These are phyloP conservation scores for Sterna hirundo DNA, from an alignment of 2,113 vertebrate species.

Conservation along the genomic window DNA sequence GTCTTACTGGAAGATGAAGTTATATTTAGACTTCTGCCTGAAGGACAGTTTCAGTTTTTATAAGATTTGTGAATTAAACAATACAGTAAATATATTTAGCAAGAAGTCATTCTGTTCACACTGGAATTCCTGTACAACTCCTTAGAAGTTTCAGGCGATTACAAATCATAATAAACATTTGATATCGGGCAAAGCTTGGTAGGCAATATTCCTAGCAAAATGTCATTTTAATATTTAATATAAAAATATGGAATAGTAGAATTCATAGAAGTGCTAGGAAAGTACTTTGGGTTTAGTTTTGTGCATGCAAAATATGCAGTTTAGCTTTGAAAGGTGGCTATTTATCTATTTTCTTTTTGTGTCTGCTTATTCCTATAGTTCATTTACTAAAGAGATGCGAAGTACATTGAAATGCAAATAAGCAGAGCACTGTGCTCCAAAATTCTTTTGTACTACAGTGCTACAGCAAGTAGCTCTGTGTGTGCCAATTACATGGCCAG, in stretches of 20 bases:
- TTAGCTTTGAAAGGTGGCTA: background rate
- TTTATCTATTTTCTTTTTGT: background rate
- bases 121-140: background rate
- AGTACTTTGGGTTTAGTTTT: background rate
- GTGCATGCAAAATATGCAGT: background rate
- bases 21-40: background rate
- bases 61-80: background rate
- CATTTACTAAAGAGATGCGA: background rate
- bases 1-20: background rate
- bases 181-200: background rate
- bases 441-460: constrained; percentile 33
- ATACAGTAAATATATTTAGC: background rate
- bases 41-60: background rate
- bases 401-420: constrained; percentile 55
- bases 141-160: background rate
- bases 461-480: background rate
- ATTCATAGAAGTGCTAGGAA: background rate
- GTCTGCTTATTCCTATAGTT: background rate
- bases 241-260: background rate
- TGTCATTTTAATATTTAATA: background rate
- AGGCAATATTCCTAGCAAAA: background rate
- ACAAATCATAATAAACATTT: background rate
- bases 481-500: constrained; percentile 32
- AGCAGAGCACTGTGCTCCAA: background rate
- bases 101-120: background rate